phyloP scores from a whole-genome alignment of 2,888 invertebrate genomes.

The Ecdyonurus torrentis region DNA sequence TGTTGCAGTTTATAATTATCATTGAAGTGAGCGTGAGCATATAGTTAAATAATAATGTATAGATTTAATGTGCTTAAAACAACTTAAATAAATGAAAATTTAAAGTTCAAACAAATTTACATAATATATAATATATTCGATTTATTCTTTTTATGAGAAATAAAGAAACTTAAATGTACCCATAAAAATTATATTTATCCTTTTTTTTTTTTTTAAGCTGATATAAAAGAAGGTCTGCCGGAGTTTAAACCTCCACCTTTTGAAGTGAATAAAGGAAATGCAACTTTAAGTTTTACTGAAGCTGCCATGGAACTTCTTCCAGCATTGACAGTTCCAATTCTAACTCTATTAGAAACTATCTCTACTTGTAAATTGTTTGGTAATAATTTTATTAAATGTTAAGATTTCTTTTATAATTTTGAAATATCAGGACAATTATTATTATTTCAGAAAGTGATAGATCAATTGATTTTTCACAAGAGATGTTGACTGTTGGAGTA shows the following conservation, averaged over 20 bases:
- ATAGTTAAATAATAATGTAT: no score
- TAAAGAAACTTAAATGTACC: no score
- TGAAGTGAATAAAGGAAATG: neutral
- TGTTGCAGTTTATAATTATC: no score
- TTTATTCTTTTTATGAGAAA: no score
- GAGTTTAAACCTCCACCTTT: neutral
- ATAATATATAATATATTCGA: no score
- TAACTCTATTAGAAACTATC: neutral
- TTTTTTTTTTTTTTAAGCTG: neutral
- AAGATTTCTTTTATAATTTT: no score
- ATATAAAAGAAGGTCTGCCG: neutral
- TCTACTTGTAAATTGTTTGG: neutral
- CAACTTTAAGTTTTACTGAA: neutral
- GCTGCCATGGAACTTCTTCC: neutral
- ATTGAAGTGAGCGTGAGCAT: no score
- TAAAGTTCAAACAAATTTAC: no score
- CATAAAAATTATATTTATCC: no score
- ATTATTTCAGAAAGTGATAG: constrained; percentile 44
- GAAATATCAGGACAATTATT: no score
- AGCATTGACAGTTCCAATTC: neutral
- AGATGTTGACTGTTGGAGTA: constrained; percentile 70
- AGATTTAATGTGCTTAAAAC: no score
- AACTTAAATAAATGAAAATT: no score
- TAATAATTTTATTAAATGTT: neutral
- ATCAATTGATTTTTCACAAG: constrained; percentile 71